Percentiles rank a stretch among this genome's conserved stretches.
These are phyloP conservation scores for Naso thynnoides DNA, from an alignment of 2,797 vertebrate genomes.

Conservation along the genomic window DNA sequence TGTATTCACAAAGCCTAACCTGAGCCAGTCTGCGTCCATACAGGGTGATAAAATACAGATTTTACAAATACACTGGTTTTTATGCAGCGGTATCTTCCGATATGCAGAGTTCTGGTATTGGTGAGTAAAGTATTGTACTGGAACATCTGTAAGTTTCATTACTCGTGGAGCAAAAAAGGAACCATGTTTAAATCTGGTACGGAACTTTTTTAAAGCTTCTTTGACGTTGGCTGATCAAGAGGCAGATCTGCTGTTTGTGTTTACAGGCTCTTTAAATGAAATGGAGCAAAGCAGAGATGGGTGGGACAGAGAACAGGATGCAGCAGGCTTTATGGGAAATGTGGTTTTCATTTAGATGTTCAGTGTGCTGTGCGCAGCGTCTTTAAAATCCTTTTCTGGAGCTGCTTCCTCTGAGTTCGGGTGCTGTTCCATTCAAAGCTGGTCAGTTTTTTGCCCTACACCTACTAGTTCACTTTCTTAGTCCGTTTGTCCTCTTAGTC, in stretches of 20 bases:
- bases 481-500: neutral
- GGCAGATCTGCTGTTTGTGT: conserved; percentile 14
- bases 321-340: conserved; percentile 34
- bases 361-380: neutral
- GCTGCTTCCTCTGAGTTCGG: neutral
- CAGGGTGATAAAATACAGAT: too few species aligned
- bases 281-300: neutral
- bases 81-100: too few species aligned
- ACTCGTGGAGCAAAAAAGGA: neutral
- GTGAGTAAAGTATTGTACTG: too few species aligned
- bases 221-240: neutral
- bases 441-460: neutral
- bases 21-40: too few species aligned
- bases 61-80: too few species aligned
- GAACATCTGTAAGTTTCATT: too few species aligned
- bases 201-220: neutral
- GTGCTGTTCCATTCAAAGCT: neutral
- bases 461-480: neutral
- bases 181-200: neutral
- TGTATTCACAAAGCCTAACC: too few species aligned
- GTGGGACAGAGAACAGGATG: neutral
- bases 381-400: neutral
- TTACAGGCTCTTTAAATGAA: conserved; percentile 26
- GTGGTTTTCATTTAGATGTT: conserved; percentile 27
- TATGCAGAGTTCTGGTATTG: too few species aligned